phyloP scores from a whole-genome alignment of 1,140 invertebrate species.

The Drosophila melanica region DNA sequence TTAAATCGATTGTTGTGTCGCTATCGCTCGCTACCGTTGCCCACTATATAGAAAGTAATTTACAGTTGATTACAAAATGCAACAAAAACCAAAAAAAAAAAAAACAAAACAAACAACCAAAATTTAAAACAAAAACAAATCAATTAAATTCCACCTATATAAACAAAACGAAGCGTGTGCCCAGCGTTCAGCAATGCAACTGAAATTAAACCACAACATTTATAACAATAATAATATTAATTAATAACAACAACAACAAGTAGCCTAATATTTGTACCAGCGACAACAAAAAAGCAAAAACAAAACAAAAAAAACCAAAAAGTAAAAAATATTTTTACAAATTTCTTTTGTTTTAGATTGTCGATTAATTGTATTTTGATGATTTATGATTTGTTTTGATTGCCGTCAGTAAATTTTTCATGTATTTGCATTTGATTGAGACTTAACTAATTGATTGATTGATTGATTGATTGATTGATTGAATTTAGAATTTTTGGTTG shows the following conservation, averaged over 20 bases:
- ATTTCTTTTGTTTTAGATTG: constrained; percentile 1
- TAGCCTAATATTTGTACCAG: constrained; percentile 64
- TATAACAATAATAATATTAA: constrained; percentile 44
- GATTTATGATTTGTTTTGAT: constrained; percentile 26
- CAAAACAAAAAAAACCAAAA: constrained; percentile 9
- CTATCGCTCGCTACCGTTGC: constrained; percentile 47
- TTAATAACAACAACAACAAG: constrained; percentile 31
- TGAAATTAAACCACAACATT: constrained; percentile 53
- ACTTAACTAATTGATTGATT: constrained; percentile 45
- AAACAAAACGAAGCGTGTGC: constrained; percentile 43
- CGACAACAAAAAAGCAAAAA: constrained; percentile 15
- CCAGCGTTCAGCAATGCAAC: constrained; percentile 62
- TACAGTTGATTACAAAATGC: constrained; percentile 4
- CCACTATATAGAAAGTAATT: not conserved
- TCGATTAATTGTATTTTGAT: constrained; percentile 20
- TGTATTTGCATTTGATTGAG: constrained; percentile 31
- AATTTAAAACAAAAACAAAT: constrained; percentile 38
- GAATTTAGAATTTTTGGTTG: constrained; percentile 30
- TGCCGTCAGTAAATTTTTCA: constrained; percentile 13
- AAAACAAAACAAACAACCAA: constrained; percentile 41
- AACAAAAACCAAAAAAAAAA: constrained; percentile 34
- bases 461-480: constrained; percentile 58
- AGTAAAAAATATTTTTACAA: constrained; percentile 5
- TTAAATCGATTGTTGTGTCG: constrained; percentile 49
- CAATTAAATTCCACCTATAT: constrained; percentile 58